phyloP scores from a whole-genome alignment of 2,888 invertebrate genomes.

The Macaria notata region DNA sequence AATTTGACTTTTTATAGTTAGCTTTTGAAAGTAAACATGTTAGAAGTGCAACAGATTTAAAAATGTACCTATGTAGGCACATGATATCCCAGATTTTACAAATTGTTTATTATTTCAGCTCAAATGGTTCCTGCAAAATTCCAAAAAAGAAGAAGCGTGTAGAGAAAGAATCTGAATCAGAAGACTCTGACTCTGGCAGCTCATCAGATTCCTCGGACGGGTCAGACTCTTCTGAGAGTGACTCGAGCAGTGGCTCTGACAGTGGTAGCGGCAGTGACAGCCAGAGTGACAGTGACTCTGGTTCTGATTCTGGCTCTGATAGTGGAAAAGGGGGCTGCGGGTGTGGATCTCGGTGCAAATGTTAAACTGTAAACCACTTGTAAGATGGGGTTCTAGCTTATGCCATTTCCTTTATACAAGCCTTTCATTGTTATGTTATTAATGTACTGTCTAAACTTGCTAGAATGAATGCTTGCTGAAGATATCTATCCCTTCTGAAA shows the following conservation, averaged over 20 bases:
- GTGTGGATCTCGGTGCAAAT: constrained; percentile 39
- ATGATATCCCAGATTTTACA: too few species aligned
- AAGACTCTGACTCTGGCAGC: constrained; percentile 57
- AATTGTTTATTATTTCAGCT: constrained; percentile 36
- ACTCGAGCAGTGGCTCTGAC: constrained; percentile 42
- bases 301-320: constrained; percentile 24
- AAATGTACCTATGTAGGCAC: not conserved
- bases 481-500: too few species aligned
- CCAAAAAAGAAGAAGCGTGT: constrained; percentile 66
- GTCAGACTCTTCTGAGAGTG: constrained; percentile 56
- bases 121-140: constrained; percentile 62
- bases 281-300: constrained; percentile 53
- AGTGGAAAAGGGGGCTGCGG: constrained; percentile 17
- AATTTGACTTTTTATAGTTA: too few species aligned
- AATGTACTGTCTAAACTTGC: too few species aligned
- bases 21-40: too few species aligned
- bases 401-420: not conserved
- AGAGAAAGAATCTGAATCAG: constrained; percentile 45
- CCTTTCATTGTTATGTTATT: too few species aligned
- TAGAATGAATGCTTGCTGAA: too few species aligned
- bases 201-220: constrained; percentile 60
- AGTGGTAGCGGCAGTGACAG: constrained; percentile 61
- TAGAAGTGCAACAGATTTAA: not conserved
- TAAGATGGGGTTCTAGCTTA: not conserved
- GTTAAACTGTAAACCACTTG: not conserved